phyloP scores from a whole-genome alignment of 2,797 vertebrate genomes.

The Phaenicophaeus curvirostris region DNA sequence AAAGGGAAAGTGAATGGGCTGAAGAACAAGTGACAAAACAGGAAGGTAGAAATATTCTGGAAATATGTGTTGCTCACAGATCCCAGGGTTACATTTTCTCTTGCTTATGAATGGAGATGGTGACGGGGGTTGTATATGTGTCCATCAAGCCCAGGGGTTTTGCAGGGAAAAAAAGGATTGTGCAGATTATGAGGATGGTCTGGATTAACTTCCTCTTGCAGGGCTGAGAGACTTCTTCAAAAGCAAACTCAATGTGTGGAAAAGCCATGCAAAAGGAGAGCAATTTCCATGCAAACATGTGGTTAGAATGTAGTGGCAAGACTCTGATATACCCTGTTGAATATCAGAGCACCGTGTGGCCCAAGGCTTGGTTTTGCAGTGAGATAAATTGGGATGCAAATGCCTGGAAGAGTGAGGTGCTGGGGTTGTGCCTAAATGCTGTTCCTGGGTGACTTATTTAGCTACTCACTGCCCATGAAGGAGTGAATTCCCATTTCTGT shows the following conservation, averaged over 20 bases:
- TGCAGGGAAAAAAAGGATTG: neutral
- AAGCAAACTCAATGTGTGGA: neutral
- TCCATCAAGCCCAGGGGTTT: neutral
- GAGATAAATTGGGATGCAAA: neutral
- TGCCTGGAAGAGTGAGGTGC: neutral
- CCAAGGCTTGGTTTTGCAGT: neutral
- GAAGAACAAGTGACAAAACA: neutral
- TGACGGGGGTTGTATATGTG: accelerated
- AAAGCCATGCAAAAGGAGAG: neutral
- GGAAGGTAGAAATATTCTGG: neutral
- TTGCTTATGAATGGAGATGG: neutral
- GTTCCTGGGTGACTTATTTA: neutral
- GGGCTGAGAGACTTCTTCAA: neutral
- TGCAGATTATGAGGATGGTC: neutral
- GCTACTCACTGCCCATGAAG: neutral
- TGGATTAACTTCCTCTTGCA: neutral
- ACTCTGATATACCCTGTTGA: neutral
- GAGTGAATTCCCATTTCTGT: neutral
- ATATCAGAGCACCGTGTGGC: neutral
- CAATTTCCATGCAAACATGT: accelerated
- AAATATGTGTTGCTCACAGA: neutral
- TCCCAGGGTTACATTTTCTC: neutral
- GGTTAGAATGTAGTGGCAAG: neutral
- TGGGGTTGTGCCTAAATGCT: neutral
- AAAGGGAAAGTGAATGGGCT: neutral